These are phyloP conservation scores for Philypnodon macrostomus DNA, from an alignment of 2,797 vertebrate species.

Conservation along the genomic window DNA sequence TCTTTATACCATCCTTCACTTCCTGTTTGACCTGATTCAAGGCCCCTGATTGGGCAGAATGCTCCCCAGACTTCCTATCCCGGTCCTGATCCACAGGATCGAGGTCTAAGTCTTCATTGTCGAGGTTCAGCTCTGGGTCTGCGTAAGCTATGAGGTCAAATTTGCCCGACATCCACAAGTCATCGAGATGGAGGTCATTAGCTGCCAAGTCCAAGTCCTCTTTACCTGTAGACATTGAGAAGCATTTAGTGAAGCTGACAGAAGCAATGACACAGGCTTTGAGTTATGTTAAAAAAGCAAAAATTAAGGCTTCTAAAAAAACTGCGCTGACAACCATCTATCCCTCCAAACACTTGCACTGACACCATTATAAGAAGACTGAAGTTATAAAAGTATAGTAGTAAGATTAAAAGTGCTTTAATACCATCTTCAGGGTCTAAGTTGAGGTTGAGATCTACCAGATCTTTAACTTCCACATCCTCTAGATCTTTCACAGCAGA, in stretches of 20 bases:
- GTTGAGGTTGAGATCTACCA: slow-evolving; percentile 95
- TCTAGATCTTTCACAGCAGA: slow-evolving; percentile 94
- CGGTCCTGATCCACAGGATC: slow-evolving; percentile 63
- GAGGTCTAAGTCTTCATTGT: slow-evolving; percentile 92
- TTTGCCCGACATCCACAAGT: slow-evolving; percentile 90
- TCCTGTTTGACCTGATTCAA: slow-evolving; percentile 72
- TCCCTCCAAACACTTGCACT: too few species aligned
- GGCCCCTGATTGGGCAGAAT: slow-evolving; percentile 43
- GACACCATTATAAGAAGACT: too few species aligned
- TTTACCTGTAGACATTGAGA: slow-evolving; percentile 70
- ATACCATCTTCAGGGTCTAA: slow-evolving; percentile 89
- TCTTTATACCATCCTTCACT: too few species aligned
- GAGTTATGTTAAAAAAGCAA: too few species aligned
- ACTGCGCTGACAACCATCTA: too few species aligned
- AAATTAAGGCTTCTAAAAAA: too few species aligned
- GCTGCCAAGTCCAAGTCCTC: slow-evolving; percentile 88
- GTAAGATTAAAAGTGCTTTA: neutral
- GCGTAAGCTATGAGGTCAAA: slow-evolving; percentile 97
- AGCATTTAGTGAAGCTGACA: too few species aligned
- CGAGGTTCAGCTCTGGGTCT: slow-evolving; percentile 92
- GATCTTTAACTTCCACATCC: slow-evolving; percentile 95
- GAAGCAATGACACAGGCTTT: too few species aligned
- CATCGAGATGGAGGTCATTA: slow-evolving; percentile 93
- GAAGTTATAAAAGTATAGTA: too few species aligned
- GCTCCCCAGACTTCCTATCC: slow-evolving; percentile 36